Conservation (phyloP, 2,888 invertebrate species). For the Parthenolecanium corni region DNA sequence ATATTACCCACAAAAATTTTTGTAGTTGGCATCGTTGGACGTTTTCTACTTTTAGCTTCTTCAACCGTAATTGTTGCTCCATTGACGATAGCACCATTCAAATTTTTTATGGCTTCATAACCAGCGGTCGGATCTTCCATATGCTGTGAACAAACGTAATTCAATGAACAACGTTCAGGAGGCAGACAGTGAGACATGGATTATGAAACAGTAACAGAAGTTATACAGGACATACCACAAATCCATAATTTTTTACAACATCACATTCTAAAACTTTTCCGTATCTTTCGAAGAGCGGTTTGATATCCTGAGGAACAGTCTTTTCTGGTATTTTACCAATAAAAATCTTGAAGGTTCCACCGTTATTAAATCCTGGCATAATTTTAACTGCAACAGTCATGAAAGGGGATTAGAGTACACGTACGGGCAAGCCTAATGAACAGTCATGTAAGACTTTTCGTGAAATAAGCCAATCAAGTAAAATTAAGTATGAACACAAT, state of each 20-base stretch:
- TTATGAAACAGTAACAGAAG: no score
- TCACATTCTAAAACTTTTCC: constrained; percentile 97
- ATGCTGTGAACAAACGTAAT: constrained; percentile 45
- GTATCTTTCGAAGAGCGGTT: constrained; percentile 91
- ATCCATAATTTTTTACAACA: constrained; percentile 96
- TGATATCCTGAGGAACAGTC: constrained; percentile 74
- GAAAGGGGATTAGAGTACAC: no score
- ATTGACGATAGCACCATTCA: constrained; percentile 78
- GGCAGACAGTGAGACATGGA: no score
- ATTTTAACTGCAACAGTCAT: background rate
- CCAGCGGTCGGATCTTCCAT: constrained; percentile 90
- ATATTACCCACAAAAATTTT: constrained; percentile 96
- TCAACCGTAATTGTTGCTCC: constrained; percentile 83
- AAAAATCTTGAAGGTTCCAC: constrained; percentile 85
- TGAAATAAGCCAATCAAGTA: no score
- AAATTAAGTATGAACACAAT: no score
- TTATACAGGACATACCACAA: constrained; percentile 50
- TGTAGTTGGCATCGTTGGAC: constrained; percentile 67
- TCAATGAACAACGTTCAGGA: background rate
- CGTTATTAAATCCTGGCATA: constrained; percentile 1
- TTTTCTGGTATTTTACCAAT: constrained; percentile 93
- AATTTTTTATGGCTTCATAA: constrained; percentile 76
- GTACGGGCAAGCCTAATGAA: no score
- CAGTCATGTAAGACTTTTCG: no score
- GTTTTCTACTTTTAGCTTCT: constrained; percentile 79